Conservation (phyloP, 2,113 vertebrate genomes). For the Phyllopteryx taeniolatus region DNA sequence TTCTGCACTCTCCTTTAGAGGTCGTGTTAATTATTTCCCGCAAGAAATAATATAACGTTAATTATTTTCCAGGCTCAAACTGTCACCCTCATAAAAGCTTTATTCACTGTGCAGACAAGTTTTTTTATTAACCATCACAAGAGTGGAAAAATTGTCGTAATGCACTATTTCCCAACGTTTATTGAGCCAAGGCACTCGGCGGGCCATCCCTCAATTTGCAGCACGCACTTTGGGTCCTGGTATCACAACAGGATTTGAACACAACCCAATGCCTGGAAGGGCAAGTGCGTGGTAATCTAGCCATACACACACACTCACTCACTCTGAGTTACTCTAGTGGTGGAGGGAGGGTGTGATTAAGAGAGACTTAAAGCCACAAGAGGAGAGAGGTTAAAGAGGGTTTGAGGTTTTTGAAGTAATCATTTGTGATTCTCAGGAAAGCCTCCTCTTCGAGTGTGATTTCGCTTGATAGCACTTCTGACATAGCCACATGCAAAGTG, state of each 20-base stretch:
- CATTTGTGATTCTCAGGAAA: constrained; percentile 59
- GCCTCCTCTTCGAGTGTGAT: not conserved
- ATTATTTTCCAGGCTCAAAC: not conserved
- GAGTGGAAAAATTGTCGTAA: not conserved
- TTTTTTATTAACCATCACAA: not conserved
- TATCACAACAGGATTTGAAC: constrained; percentile 20
- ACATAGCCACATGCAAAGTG: not conserved
- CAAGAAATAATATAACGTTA: not conserved
- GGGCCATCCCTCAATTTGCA: not conserved
- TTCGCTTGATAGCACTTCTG: not conserved
- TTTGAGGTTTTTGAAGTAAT: constrained; percentile 34
- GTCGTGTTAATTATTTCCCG: not conserved
- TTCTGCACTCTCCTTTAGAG: constrained; percentile 1
- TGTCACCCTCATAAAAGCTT: not conserved
- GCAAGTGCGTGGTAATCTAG: constrained; percentile 17
- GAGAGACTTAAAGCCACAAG: constrained; percentile 32
- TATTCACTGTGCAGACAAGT: not conserved
- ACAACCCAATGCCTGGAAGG: constrained; percentile 12
- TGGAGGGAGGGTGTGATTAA: not conserved
- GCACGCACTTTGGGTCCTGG: not conserved
- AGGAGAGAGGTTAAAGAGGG: constrained; percentile 40
- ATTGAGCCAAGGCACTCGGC: not conserved
- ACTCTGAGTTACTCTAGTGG: not conserved
- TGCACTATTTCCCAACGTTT: not conserved
- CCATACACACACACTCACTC: constrained; percentile 12